These are phyloP conservation scores for Columba livia DNA, from an alignment of 2,113 vertebrate species.

Conservation along the genomic window DNA sequence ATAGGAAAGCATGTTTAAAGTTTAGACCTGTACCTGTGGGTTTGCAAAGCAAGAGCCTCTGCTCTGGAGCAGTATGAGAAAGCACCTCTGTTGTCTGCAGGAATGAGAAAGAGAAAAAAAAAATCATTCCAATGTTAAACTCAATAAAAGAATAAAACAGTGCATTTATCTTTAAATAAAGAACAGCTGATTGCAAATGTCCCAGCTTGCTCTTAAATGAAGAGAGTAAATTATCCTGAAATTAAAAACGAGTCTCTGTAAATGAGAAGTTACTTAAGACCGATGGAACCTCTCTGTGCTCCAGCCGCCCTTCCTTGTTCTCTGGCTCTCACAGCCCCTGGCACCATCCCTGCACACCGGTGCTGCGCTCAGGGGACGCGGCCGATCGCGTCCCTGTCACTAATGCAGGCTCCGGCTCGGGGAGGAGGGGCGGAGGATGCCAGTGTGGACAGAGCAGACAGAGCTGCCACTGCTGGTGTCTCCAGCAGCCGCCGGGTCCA, in stretches of 20 bases:
- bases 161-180: not conserved
- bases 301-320: not conserved
- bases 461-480: not conserved
- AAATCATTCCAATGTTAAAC: not conserved
- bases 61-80: not conserved
- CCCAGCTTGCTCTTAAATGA: not conserved
- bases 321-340: not conserved
- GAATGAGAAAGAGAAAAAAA: not conserved
- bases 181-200: not conserved
- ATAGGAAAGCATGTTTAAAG: fast-evolving
- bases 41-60: not conserved
- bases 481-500: fast-evolving
- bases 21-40: not conserved
- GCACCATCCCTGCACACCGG: not conserved
- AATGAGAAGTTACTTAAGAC: not conserved
- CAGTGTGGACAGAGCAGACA: fast-evolving
- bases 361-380: not conserved
- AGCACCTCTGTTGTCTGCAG: not conserved
- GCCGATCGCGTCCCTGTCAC: fast-evolving
- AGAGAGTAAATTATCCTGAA: not conserved
- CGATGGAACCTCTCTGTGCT: not conserved
- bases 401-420: not conserved
- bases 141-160: not conserved
- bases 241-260: not conserved
- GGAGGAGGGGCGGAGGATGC: fast-evolving